Base-by-base conservation (phyloP, 2,888 invertebrate genomes). In the Thecocarcelia acutangulata region DNA sequence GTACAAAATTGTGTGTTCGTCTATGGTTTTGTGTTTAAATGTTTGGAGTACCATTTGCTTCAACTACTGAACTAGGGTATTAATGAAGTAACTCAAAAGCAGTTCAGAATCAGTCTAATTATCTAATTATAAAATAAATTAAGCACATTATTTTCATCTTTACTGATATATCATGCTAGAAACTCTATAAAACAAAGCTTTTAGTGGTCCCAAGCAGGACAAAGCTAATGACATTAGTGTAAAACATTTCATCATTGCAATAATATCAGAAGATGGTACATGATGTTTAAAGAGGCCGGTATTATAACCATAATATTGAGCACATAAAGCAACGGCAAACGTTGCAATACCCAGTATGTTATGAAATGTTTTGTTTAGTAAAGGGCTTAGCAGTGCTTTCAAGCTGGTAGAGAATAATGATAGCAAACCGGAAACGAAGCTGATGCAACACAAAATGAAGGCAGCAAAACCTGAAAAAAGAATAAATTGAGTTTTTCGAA, bases 231-330 rank as follows among this genome's bases (percentile, higher is more conserved):
- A 87, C 15, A 85, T n/a, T 15, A 90, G 85, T 0, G 90, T 90
- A 0, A 90, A 76, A n/a, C 84, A 85, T 73, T 89, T 88, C 83
- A 90, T 87, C 33, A 88, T 69, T 58, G 85, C 83, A 15, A 84
- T 85, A n/a, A 90, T 85, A 69, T 87, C 87, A 21, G 84, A 78
- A 1, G 77, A 63, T 5, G 84, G 82, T 1, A 84, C 82, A 59
- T 84, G 85, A 37, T 85, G 83, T 3, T 5, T 80, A 46, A 90
- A 89, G 46, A 86, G 89, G 2, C 87, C 86, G 5, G 89, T 88
- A 76, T 89, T 69, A 69, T 90, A 90, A 19, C 90, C 90, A 80
- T 89, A 90, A 74, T 86, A 90, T 61, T 90, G 89, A 3, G 88
- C 86, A 21, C 86, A 78, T 69, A 90, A 64, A 0, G 90, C 89